These are phyloP conservation scores for Poecilia wingei DNA, from an alignment of 2,797 vertebrate genomes.

Conservation along the genomic window DNA sequence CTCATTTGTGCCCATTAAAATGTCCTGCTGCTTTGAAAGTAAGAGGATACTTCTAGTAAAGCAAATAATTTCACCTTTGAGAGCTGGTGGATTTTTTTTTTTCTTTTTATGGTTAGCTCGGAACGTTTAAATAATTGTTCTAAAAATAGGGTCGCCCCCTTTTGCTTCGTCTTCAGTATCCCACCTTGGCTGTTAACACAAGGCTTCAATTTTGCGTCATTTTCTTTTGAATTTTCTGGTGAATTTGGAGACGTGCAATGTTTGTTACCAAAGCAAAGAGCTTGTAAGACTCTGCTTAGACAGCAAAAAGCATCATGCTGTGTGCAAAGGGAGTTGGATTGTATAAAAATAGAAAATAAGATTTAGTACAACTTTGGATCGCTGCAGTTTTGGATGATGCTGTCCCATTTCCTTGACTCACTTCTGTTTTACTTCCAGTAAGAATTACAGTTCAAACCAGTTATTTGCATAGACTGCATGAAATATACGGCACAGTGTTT, in stretches of 20 bases:
- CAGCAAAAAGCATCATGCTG: neutral
- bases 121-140: conserved; percentile 80
- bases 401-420: conserved; percentile 28
- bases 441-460: neutral
- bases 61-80: conserved; percentile 71
- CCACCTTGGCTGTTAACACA: conserved; percentile 73
- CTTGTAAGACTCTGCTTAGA: conserved; percentile 14
- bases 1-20: conserved; percentile 44
- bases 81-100: conserved; percentile 80
- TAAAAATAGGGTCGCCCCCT: conserved; percentile 76
- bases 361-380: conserved; percentile 19
- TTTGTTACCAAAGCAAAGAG: neutral
- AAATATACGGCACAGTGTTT: neutral
- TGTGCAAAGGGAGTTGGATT: neutral
- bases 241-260: conserved; percentile 8
- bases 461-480: neutral
- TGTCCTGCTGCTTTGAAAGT: conserved; percentile 55
- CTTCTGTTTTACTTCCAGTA: conserved; percentile 36
- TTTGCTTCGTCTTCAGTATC: conserved; percentile 52
- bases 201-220: conserved; percentile 68
- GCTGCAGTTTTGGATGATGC: conserved; percentile 8
- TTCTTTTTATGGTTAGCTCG: conserved; percentile 79
- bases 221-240: conserved; percentile 64
- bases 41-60: conserved; percentile 35
- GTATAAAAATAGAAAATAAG: conserved; percentile 5